Evolutionary conservation across 2,113 vertebrate species (phyloP).

Genomic region (Gila orcuttii): DNA sequence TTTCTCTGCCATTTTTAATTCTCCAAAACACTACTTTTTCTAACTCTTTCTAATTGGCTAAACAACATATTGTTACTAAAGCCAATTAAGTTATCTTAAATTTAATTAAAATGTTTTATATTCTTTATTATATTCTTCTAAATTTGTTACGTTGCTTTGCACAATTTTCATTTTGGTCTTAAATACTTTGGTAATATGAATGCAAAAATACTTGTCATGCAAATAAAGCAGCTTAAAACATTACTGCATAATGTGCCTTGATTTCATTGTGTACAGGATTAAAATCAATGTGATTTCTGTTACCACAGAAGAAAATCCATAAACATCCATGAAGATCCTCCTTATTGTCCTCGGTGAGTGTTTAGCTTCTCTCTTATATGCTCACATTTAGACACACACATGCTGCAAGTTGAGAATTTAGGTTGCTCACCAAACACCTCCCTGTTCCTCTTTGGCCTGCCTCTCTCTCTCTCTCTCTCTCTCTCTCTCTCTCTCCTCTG

Average conservation of each 20-base stretch:
- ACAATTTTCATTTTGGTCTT: neutral
- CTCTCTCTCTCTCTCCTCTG: constrained; percentile 65
- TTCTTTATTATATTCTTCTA: neutral
- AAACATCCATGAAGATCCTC: neutral
- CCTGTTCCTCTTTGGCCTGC: constrained; percentile 50
- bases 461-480: constrained; percentile 54
- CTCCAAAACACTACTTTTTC: too few species aligned
- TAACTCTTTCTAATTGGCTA: too few species aligned
- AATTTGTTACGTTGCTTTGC: neutral
- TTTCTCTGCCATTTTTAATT: too few species aligned
- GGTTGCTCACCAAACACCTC: constrained; percentile 53
- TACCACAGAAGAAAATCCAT: neutral
- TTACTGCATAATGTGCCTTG: neutral
- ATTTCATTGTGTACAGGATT: neutral
- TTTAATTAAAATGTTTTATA: too few species aligned
- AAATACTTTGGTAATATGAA: neutral
- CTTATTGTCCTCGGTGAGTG: neutral
- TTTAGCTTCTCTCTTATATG: neutral
- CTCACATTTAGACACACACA: constrained; percentile 74
- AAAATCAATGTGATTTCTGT: neutral
- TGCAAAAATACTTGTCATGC: neutral
- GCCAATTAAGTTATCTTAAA: neutral
- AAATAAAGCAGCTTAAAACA: neutral
- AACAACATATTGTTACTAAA: neutral
- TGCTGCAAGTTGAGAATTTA: constrained; percentile 64